Evolutionary conservation across 2,113 vertebrate species (phyloP).

Genomic region (Macquaria australasica): DNA sequence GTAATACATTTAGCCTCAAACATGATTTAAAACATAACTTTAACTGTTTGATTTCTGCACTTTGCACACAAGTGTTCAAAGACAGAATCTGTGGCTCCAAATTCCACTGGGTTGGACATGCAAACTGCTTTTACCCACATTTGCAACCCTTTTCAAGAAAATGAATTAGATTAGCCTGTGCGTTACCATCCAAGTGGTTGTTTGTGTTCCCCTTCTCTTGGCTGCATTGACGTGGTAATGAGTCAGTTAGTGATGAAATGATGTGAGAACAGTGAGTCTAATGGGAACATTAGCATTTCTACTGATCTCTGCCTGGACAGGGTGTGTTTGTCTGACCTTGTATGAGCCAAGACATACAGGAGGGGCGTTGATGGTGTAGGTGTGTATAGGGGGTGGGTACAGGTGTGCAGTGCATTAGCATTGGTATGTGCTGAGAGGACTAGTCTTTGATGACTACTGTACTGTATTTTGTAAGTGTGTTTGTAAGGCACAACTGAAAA

Average conservation of each 20-base stretch:
- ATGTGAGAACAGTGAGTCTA: conserved; percentile 52
- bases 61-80: background rate
- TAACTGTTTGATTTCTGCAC: background rate
- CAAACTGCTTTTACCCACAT: background rate
- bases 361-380: background rate
- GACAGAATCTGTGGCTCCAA: background rate
- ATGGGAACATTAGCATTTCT: conserved; percentile 61
- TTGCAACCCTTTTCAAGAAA: conserved; percentile 64
- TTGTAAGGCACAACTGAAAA: background rate
- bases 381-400: conserved; percentile 7
- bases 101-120: conserved; percentile 7
- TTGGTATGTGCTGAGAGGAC: conserved; percentile 23
- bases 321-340: conserved; percentile 33
- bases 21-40: background rate
- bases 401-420: conserved; percentile 44
- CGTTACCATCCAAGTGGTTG: conserved; percentile 51
- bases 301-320: conserved; percentile 36
- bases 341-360: too few species aligned
- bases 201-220: conserved; percentile 49
- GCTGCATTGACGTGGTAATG: conserved; percentile 71
- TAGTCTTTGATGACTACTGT: conserved; percentile 5
- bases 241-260: conserved; percentile 54
- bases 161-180: conserved; percentile 50
- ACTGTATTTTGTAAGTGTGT: background rate
- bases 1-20: background rate